Conservation (phyloP, 2,113 vertebrate species). For the Hymenochirus boettgeri region DNA sequence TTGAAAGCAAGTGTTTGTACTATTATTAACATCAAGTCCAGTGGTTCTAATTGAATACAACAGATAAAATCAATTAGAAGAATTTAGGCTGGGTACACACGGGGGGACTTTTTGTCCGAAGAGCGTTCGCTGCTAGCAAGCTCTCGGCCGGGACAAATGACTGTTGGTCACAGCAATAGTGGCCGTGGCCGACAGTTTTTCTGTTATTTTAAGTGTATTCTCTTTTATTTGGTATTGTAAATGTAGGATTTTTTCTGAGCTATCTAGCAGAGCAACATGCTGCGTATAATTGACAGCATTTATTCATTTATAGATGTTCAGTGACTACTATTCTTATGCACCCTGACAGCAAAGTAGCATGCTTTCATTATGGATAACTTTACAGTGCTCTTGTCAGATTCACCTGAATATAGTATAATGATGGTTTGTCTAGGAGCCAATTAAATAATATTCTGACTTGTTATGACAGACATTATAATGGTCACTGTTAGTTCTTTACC, state of each 20-base stretch:
- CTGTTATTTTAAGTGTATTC: background rate
- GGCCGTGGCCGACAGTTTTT: no score
- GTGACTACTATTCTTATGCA: constrained; percentile 9
- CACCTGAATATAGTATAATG: constrained; percentile 31
- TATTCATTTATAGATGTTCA: constrained; percentile 31
- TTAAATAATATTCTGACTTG: constrained; percentile 37
- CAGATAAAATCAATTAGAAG: no score
- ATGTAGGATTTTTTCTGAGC: background rate
- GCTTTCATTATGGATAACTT: constrained; percentile 33
- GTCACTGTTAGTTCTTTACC: no score
- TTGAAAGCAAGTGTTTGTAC: no score
- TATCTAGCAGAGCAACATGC: background rate
- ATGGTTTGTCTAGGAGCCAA: constrained; percentile 28
- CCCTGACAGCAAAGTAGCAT: constrained; percentile 22
- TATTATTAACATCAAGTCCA: no score
- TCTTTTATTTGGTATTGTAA: background rate
- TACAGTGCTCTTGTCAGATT: constrained; percentile 37
- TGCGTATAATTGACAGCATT: constrained; percentile 26
- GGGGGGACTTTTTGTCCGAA: no score
- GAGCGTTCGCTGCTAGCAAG: no score
- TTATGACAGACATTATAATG: constrained; percentile 32
- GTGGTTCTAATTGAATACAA: no score
- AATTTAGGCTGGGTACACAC: no score
- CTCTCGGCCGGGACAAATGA: no score
- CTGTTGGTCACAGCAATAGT: no score